Evolutionary conservation across 1,140 invertebrate genomes (phyloP), one percentile per base, ranked within the genome.

Genomic region (Microplitis demolitor): DNA sequence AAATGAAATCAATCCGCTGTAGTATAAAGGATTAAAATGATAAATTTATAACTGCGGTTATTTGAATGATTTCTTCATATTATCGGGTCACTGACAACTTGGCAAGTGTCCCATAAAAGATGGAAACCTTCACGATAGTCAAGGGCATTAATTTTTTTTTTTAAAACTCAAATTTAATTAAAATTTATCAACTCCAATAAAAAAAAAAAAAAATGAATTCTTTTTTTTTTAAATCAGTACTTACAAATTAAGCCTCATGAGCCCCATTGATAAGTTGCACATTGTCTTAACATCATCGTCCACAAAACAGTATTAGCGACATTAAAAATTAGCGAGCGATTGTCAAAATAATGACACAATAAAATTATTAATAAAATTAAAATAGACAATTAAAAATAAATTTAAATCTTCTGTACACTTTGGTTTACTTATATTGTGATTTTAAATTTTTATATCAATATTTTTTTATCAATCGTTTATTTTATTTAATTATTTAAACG

Each of bases 211-310:
- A 8, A 61, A 24, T 24, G 24, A 24, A 24, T 24, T 24, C 2
- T 24, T 24, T 24, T 14, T n/a, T 6, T 31, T 45, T 45, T n/a
- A 39, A 50, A 50, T n/a, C 4, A n/a, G 33, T 67, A 84, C 85
- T 86, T 79, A 86, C 85, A 80, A 83, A 84, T 84, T 75, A 76
- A 83, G 83, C 83, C 82, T 84, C 83, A 84, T 85, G 80, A 84
- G 84, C 82, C 80, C 82, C 83, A 78, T 84, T 78, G 80, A 74
- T 82, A 77, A 66, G 78, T 73, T 75, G 77, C 77, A 81, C 83
- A 80, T 82, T 86, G 76, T 78, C 78, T 83, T 76, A 77, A 79
- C 80, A 78, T 85, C 82, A 83, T 85, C 74, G 82, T 85, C 76
- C 75, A 80, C 76, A 66, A 35, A 69, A 54, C 66, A 11, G 53